Evolutionary conservation across 2,797 vertebrate genomes (phyloP).

Genomic region (Luscinia luscinia): DNA sequence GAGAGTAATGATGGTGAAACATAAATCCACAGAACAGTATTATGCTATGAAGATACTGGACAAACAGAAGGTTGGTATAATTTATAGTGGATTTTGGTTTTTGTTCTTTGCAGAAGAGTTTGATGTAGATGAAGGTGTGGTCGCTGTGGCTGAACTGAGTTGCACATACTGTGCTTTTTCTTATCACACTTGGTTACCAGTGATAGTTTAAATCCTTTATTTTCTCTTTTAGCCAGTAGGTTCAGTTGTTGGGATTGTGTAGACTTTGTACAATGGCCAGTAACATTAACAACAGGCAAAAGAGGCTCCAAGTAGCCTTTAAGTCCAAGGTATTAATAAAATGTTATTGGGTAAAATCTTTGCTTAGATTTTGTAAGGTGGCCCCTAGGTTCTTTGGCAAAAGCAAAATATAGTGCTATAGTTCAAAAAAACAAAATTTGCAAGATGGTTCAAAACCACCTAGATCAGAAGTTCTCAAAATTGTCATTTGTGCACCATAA

Average conservation of each 20-base stretch:
- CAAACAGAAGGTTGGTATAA: constrained; percentile 93
- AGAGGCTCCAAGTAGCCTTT: neutral
- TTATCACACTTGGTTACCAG: neutral
- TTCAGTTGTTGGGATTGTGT: neutral
- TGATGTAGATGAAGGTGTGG: neutral
- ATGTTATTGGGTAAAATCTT: neutral
- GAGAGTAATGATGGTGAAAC: constrained; percentile 98
- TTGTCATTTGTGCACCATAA: neutral
- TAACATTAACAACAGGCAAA: neutral
- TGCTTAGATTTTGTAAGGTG: neutral
- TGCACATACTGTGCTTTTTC: neutral
- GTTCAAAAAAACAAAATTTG: neutral
- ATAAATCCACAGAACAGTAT: constrained; percentile 96
- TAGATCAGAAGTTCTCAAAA: neutral
- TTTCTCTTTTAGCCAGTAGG: neutral
- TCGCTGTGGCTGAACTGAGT: neutral
- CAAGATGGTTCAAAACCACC: neutral
- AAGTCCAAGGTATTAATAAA: neutral
- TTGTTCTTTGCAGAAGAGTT: neutral
- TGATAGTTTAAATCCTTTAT: neutral
- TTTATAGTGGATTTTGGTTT: neutral
- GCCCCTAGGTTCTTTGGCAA: neutral
- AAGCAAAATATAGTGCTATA: neutral
- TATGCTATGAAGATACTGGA: constrained; percentile 99
- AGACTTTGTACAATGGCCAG: neutral